Percentiles rank a stretch among this genome's conserved stretches.
These are phyloP conservation scores for Microctonus hyperodae DNA, from an alignment of 2,888 invertebrate genomes.

Conservation along the genomic window DNA sequence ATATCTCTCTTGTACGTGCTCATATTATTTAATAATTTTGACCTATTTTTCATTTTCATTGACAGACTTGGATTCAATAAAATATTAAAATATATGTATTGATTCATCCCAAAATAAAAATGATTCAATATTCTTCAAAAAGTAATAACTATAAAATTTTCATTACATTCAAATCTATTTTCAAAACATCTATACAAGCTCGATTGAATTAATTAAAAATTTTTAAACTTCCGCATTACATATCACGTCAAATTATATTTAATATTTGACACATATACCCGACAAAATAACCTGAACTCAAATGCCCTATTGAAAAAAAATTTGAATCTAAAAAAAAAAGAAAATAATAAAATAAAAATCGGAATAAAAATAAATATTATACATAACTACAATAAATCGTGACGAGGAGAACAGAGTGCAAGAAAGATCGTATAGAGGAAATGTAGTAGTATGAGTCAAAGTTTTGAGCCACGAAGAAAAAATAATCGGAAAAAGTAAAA, in stretches of 20 bases:
- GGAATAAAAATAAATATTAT: not conserved
- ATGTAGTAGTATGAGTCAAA: not conserved
- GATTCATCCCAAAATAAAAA: constrained; percentile 11
- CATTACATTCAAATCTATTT: too few relatives aligned
- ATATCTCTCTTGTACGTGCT: not conserved
- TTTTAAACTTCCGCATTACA: not conserved
- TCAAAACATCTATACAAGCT: too few relatives aligned
- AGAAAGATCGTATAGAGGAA: not conserved
- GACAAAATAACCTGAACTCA: not conserved
- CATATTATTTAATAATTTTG: not conserved
- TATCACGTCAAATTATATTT: not conserved
- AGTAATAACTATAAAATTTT: constrained; percentile 4
- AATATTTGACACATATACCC: not conserved
- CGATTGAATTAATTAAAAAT: not conserved
- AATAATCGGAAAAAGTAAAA: constrained; percentile 9
- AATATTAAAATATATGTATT: not conserved
- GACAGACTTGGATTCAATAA: not conserved
- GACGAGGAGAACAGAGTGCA: not conserved
- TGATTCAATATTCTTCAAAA: not conserved
- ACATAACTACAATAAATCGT: not conserved
- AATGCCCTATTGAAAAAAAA: not conserved
- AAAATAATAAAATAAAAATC: not conserved
- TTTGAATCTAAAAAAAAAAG: not conserved
- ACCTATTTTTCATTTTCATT: constrained; percentile 1
- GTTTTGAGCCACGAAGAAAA: not conserved